These are phyloP conservation scores for Vulpes vulpes DNA, from an alignment of 2,113 vertebrate genomes.

Conservation along the genomic window DNA sequence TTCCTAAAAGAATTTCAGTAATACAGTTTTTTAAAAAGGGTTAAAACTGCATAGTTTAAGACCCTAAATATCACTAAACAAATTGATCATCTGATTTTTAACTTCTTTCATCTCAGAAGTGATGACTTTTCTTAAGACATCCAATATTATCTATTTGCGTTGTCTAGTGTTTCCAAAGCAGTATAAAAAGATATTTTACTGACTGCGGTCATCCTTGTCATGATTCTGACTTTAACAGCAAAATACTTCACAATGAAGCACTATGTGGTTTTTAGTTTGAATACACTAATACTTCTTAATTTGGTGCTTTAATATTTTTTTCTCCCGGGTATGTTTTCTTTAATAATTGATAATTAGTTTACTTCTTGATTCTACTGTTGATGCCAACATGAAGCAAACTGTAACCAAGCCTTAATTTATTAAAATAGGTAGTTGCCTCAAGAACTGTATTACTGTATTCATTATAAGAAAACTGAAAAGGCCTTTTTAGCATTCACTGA, in stretches of 20 bases:
- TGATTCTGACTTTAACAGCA: slow-evolving; percentile 20
- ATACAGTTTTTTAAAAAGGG: background rate
- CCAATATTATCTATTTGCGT: background rate
- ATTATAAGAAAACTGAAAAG: slow-evolving; percentile 21
- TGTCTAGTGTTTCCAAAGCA: slow-evolving; percentile 46
- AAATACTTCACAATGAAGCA: slow-evolving; percentile 43
- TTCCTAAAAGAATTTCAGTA: slow-evolving; percentile 4
- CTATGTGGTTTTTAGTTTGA: slow-evolving; percentile 3
- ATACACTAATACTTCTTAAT: slow-evolving; percentile 14
- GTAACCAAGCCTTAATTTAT: background rate
- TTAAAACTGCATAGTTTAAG: background rate
- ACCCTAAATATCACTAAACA: background rate
- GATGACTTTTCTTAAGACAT: background rate
- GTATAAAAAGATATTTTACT: background rate
- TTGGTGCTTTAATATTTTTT: background rate
- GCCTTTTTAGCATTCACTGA: background rate
- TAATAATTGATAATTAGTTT: slow-evolving; percentile 52
- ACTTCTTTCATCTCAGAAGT: background rate
- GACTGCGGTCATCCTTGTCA: background rate
- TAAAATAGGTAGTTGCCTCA: slow-evolving; percentile 43
- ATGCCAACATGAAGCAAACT: background rate
- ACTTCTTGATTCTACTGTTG: background rate
- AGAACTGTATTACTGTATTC: background rate
- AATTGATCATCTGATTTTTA: slow-evolving; percentile 11
- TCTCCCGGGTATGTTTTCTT: background rate